These are phyloP conservation scores for Choristoneura rosaceana DNA, from an alignment of 2,888 invertebrate species.

Conservation along the genomic window DNA sequence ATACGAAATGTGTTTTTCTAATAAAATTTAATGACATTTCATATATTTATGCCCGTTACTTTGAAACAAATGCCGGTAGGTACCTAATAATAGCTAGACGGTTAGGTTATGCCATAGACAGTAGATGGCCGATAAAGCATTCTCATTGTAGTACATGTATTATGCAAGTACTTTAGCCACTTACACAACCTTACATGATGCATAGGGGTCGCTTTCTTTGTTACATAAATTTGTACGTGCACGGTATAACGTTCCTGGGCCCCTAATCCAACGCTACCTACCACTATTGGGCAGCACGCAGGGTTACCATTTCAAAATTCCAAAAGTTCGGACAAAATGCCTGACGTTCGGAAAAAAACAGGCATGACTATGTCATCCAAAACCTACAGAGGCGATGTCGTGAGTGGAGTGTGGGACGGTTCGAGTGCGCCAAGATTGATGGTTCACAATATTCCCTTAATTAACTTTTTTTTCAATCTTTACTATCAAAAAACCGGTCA, in stretches of 20 bases:
- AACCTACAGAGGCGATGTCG: too few species aligned
- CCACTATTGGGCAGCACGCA: not conserved
- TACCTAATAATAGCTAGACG: slow-evolving; percentile 1
- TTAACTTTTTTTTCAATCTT: too few species aligned
- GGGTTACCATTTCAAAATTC: too few species aligned
- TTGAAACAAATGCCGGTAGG: not conserved
- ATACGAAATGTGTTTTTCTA: too few species aligned
- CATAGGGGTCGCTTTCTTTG: slow-evolving; percentile 53
- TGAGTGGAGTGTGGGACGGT: too few species aligned
- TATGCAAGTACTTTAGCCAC: slow-evolving; percentile 25
- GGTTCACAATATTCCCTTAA: too few species aligned
- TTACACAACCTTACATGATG: slow-evolving; percentile 52
- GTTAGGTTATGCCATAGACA: slow-evolving; percentile 26
- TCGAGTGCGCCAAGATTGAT: too few species aligned
- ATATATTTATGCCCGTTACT: not conserved
- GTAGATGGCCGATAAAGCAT: slow-evolving; percentile 29
- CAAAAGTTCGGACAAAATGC: too few species aligned
- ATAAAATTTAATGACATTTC: too few species aligned
- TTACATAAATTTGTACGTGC: slow-evolving; percentile 52
- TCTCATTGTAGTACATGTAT: slow-evolving; percentile 22
- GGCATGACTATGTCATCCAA: too few species aligned
- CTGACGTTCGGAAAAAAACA: too few species aligned
- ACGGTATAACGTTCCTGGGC: slow-evolving; percentile 21
- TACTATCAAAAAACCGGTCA: too few species aligned
- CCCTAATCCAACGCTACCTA: not conserved